A percentile compares a stretch with the other conserved stretches of the same genome.
Conservation (phyloP, 2,113 vertebrate species). For the Pungitius pungitius region DNA sequence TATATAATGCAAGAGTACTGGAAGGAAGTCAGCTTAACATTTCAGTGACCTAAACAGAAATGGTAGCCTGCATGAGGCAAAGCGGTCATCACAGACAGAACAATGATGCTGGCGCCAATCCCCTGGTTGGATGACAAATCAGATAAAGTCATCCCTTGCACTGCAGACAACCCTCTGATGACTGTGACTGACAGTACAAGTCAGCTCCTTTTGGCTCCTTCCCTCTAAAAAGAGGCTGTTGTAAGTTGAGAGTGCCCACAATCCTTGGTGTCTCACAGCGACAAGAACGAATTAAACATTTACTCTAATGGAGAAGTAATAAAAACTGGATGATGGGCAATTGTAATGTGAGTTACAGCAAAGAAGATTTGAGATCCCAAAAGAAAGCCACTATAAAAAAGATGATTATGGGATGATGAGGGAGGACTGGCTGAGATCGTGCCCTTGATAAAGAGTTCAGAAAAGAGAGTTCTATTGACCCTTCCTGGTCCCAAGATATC, state of each 20-base stretch:
- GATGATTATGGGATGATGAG: constrained; percentile 42
- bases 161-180: constrained; percentile 24
- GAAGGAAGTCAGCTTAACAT: background rate
- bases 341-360: constrained; percentile 27
- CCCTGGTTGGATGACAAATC: background rate
- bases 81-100: background rate
- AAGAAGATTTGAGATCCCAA: constrained; percentile 24
- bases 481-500: constrained; percentile 29
- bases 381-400: constrained; percentile 48
- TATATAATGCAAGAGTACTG: background rate
- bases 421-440: constrained; percentile 10
- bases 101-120: background rate
- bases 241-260: constrained; percentile 14
- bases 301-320: constrained; percentile 68
- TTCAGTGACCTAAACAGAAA: background rate
- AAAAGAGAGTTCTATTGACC: background rate
- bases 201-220: constrained; percentile 1
- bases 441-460: constrained; percentile 14
- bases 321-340: constrained; percentile 33
- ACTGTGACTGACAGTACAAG: constrained; percentile 8
- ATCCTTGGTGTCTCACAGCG: constrained; percentile 43
- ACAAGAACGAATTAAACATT: constrained; percentile 74
- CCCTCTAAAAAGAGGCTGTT: constrained; percentile 6
- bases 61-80: background rate
- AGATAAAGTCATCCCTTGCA: constrained; percentile 7